A percentile compares a stretch with the other conserved stretches of the same genome.
phyloP scores from a whole-genome alignment of 2,888 invertebrate species.

The Epinotia ramella region DNA sequence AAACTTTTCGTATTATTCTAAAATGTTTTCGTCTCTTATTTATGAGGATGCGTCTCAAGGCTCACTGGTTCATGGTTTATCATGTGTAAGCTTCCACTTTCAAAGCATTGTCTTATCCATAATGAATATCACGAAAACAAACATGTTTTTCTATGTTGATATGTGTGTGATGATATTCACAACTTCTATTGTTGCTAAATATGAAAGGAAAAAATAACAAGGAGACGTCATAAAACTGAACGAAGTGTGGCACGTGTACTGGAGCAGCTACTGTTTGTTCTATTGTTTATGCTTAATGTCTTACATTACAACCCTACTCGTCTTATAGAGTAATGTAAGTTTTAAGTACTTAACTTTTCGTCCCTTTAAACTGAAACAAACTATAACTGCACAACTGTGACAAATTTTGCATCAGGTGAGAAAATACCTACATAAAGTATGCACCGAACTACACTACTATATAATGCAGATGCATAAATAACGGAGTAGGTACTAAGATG shows the following conservation, averaged over 20 bases:
- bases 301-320: no score
- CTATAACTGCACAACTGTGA: not conserved
- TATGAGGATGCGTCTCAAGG: not conserved
- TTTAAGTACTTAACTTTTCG: no score
- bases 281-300: no score
- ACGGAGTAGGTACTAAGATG: not conserved
- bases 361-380: no score
- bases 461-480: slow-evolving; percentile 8
- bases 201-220: no score
- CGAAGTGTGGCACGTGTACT: no score
- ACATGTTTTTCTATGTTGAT: not conserved
- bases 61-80: not conserved
- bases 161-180: no score
- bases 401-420: not conserved
- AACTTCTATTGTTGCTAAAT: no score
- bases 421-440: not conserved
- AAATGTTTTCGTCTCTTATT: not conserved
- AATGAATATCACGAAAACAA: not conserved
- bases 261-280: no score
- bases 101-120: not conserved
- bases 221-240: no score
- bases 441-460: not conserved
- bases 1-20: slow-evolving; percentile 17
- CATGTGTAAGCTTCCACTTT: not conserved
- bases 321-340: no score